phyloP scores from a whole-genome alignment of 2,888 invertebrate genomes.

The Dichetophora obliterata region DNA sequence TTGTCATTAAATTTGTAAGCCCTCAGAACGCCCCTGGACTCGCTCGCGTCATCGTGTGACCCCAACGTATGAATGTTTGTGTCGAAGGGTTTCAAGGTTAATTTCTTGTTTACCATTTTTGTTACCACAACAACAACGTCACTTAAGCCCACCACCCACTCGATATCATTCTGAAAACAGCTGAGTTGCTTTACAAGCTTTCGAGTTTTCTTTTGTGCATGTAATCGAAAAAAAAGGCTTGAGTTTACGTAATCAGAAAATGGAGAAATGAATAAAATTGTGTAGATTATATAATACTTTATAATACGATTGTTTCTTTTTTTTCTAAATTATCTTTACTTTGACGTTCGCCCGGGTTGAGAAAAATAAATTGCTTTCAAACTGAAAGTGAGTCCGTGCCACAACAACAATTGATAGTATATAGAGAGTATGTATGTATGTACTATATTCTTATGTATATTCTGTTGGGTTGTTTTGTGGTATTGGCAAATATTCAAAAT shows the following conservation, averaged over 20 bases:
- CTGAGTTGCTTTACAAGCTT: not conserved
- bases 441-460: not conserved
- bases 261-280: not conserved
- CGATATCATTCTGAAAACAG: not conserved
- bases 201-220: not conserved
- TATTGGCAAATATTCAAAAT: not conserved
- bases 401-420: not conserved
- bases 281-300: not conserved
- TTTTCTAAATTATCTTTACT: not conserved
- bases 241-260: not conserved
- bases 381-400: not conserved
- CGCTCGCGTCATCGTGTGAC: no score
- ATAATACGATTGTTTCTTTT: not conserved
- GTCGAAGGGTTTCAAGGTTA: no score
- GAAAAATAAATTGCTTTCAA: constrained; percentile 6
- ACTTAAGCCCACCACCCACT: no score
- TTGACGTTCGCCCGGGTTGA: not conserved
- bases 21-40: no score
- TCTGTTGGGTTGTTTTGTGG: not conserved
- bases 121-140: no score
- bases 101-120: no score
- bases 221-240: not conserved
- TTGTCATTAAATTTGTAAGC: no score
- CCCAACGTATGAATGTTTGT: no score
- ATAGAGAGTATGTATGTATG: not conserved